Percentiles rank a stretch among this genome's conserved stretches.
phyloP scores from a whole-genome alignment of 2,113 vertebrate genomes.

The Melierax canorus region DNA sequence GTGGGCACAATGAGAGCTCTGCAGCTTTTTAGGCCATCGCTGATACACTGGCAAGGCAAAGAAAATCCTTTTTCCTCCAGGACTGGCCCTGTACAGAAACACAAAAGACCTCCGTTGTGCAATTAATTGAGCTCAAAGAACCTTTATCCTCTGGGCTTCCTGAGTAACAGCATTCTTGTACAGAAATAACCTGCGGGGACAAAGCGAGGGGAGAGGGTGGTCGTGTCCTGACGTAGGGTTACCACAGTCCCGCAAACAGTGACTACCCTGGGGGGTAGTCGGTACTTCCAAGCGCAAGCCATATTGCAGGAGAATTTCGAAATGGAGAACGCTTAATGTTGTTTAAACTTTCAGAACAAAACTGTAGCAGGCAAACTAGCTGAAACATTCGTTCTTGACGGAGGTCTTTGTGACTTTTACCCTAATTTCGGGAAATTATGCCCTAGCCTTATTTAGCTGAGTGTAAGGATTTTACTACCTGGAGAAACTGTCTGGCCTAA shows the following conservation, averaged over 20 bases:
- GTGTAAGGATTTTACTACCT: neutral
- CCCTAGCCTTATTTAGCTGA: neutral
- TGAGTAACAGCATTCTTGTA: neutral
- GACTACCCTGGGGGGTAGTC: too few relatives aligned
- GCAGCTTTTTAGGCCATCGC: neutral
- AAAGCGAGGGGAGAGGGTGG: neutral
- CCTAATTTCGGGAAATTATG: neutral
- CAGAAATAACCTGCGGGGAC: neutral
- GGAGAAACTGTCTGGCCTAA: neutral
- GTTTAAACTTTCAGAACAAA: neutral
- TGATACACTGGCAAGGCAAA: neutral
- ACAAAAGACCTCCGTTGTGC: neutral
- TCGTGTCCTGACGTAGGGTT: fast-evolving
- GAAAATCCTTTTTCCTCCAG: neutral
- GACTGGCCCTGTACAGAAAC: neutral
- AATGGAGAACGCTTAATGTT: neutral
- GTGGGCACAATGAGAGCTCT: neutral
- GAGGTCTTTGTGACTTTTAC: neutral
- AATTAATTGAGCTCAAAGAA: neutral
- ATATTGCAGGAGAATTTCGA: neutral
- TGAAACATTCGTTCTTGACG: neutral
- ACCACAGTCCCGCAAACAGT: neutral
- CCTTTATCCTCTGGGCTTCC: neutral
- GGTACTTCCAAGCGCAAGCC: neutral
- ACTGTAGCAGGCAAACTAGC: neutral